Conservation (phyloP, 2,888 invertebrate species). For the Cloeon dipterum region DNA sequence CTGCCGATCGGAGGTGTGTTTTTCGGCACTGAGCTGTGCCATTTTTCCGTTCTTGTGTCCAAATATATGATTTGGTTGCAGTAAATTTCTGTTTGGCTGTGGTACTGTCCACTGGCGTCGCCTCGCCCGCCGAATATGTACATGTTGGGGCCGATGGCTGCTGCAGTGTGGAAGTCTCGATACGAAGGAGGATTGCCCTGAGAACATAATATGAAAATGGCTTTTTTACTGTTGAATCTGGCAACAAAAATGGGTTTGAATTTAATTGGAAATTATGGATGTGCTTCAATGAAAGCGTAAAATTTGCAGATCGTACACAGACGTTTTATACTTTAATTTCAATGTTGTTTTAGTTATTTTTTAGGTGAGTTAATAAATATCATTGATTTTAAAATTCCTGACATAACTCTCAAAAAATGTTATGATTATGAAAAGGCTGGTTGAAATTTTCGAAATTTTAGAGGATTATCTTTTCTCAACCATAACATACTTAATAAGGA, state of each 20-base stretch:
- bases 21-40: conserved; percentile 35
- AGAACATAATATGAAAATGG: conserved; percentile 8
- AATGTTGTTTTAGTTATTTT: no score
- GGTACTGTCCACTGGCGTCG: conserved; percentile 37
- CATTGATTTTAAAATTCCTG: no score
- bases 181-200: conserved; percentile 43
- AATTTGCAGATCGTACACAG: no score
- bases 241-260: background rate
- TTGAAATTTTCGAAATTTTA: no score
- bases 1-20: conserved; percentile 50
- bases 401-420: no score
- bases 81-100: conserved; percentile 48
- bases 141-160: conserved; percentile 52
- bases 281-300: no score
- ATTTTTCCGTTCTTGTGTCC: conserved; percentile 42
- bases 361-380: no score
- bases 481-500: no score
- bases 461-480: no score
- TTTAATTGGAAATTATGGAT: no score
- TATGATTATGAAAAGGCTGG: no score
- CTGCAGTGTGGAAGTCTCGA: conserved; percentile 76
- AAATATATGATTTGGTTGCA: conserved; percentile 52
- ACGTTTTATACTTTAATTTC: no score
- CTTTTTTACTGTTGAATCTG: background rate
- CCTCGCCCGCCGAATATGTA: conserved; percentile 80